Percentiles rank a stretch among this genome's conserved stretches.
Conservation (phyloP, 2,113 vertebrate genomes). For the Merops nubicus region DNA sequence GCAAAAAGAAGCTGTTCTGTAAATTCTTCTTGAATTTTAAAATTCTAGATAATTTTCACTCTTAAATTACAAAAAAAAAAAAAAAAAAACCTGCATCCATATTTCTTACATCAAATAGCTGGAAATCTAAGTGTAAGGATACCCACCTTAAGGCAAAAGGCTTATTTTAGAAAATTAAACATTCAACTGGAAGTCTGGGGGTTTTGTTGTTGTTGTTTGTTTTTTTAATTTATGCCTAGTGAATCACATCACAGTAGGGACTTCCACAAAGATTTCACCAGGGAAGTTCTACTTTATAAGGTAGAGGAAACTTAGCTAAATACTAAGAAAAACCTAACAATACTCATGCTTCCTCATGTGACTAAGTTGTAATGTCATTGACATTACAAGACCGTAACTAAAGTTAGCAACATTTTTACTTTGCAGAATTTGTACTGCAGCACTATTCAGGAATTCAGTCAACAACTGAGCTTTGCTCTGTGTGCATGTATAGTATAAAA, state of each 20-base stretch:
- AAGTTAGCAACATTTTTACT: background rate
- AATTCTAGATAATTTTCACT: background rate
- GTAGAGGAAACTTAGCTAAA: background rate
- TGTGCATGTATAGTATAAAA: background rate
- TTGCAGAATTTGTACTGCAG: background rate
- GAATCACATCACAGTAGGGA: background rate
- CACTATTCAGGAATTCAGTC: background rate
- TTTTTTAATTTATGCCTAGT: background rate
- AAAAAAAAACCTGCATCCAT: fast-evolving
- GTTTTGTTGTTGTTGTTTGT: too few relatives aligned
- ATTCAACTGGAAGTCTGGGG: background rate
- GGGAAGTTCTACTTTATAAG: background rate
- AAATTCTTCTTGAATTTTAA: background rate
- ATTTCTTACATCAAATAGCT: background rate
- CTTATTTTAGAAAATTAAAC: background rate
- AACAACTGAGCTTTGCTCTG: background rate
- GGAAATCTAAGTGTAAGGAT: background rate
- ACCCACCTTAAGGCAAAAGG: background rate
- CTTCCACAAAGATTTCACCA: background rate
- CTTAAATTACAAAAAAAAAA: background rate
- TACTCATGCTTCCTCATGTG: background rate
- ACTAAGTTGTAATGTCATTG: background rate
- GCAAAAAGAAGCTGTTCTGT: background rate
- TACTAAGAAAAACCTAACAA: background rate
- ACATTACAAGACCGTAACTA: background rate